Evolutionary conservation across 2,113 vertebrate genomes (phyloP).

Genomic region (Grus americana): DNA sequence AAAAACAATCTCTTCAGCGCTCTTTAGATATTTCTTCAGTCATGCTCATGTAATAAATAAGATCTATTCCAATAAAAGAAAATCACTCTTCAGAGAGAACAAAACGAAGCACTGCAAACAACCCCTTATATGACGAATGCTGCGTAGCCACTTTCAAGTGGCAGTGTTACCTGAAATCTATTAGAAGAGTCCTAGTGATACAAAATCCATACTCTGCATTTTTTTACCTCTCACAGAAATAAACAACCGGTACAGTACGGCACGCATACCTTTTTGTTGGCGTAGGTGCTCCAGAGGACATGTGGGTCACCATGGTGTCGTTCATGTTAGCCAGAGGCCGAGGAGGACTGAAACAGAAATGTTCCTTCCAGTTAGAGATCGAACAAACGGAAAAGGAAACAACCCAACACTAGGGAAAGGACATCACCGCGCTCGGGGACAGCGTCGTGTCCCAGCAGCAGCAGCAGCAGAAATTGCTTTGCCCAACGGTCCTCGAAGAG

Average conservation of each 20-base stretch:
- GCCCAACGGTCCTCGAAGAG: fast-evolving
- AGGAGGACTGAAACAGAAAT: slow-evolving; percentile 82
- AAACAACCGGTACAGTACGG: fast-evolving
- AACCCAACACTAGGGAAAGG: fast-evolving
- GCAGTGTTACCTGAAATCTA: fast-evolving
- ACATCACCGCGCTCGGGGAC: fast-evolving
- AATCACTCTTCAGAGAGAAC: background rate
- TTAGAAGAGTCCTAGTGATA: background rate
- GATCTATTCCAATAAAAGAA: fast-evolving
- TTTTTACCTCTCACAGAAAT: fast-evolving
- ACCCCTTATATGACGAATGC: fast-evolving
- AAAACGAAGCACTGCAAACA: background rate
- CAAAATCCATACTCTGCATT: fast-evolving
- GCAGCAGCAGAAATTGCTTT: background rate
- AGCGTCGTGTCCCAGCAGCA: fast-evolving
- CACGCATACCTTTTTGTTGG: slow-evolving; percentile 89
- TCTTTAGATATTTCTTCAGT: background rate
- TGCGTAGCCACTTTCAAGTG: fast-evolving
- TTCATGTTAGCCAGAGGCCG: slow-evolving; percentile 88
- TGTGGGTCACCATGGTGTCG: slow-evolving; percentile 84
- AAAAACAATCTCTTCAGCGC: fast-evolving
- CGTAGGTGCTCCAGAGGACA: slow-evolving; percentile 88
- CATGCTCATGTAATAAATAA: fast-evolving
- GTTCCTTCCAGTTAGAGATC: background rate
- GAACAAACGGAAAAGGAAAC: background rate